phyloP scores from a whole-genome alignment of 64 coral and sea anemone genomes.

The Montipora efflorescens region DNA sequence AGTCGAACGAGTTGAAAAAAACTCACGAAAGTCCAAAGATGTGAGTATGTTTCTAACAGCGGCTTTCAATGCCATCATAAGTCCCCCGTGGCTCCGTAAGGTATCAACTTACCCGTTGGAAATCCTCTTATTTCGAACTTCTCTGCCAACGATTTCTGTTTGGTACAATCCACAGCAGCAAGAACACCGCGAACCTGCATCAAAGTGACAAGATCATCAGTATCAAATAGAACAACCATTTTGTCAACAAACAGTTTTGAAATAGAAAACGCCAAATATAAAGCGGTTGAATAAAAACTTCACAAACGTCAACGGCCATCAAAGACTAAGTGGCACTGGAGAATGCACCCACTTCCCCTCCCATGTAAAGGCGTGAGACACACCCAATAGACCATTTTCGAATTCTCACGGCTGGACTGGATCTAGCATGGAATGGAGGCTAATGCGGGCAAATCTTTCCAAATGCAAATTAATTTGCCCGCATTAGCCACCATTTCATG shows the following conservation, averaged over 20 bases:
- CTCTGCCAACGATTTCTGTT: constrained; percentile 48
- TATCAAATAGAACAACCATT: not conserved
- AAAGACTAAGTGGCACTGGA: too few species aligned
- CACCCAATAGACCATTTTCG: too few species aligned
- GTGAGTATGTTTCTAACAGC: not conserved
- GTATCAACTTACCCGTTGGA: constrained; percentile 49
- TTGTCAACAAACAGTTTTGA: not conserved
- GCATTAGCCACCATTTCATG: too few species aligned
- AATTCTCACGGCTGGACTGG: too few species aligned
- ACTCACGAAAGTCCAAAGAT: not conserved
- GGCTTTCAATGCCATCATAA: not conserved
- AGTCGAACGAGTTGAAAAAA: not conserved
- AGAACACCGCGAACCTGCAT: constrained; percentile 64
- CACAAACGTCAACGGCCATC: too few species aligned
- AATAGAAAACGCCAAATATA: not conserved
- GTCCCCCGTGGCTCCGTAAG: not conserved
- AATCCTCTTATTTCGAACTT: constrained; percentile 75
- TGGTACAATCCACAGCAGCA: constrained; percentile 82
- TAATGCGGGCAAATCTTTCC: too few species aligned
- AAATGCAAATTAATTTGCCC: too few species aligned
- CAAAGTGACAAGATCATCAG: not conserved
- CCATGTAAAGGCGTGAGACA: too few species aligned
- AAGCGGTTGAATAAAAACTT: too few species aligned
- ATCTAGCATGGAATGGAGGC: too few species aligned
- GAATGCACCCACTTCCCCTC: too few species aligned